These are phyloP conservation scores for Lepetodrilus schrolli DNA, from an alignment of 2,888 invertebrate genomes.

Conservation along the genomic window DNA sequence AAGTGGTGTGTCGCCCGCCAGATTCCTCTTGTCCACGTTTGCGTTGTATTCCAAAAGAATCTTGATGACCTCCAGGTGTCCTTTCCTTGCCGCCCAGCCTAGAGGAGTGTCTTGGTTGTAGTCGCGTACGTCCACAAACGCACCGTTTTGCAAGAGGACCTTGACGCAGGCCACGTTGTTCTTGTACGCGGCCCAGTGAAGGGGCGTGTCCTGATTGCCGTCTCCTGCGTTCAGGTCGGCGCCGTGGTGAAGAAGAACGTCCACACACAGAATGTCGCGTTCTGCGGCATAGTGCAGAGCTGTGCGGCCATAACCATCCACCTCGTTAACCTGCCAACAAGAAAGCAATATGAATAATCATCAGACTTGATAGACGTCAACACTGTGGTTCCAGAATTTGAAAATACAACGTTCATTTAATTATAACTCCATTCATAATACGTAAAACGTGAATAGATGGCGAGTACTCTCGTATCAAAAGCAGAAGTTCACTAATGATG, in stretches of 20 bases:
- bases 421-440: too few relatives aligned
- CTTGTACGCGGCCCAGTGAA: constrained; percentile 75
- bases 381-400: too few relatives aligned
- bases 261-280: constrained; percentile 63
- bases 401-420: too few relatives aligned
- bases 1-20: constrained; percentile 64
- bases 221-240: constrained; percentile 67
- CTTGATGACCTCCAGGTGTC: constrained; percentile 65
- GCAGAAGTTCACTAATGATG: too few relatives aligned
- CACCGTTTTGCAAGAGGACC: constrained; percentile 66
- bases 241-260: constrained; percentile 65
- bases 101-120: constrained; percentile 71
- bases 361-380: too few relatives aligned
- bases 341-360: too few relatives aligned
- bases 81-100: constrained; percentile 72
- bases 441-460: too few relatives aligned
- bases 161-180: constrained; percentile 66
- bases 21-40: constrained; percentile 59
- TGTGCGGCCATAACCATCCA: constrained; percentile 71
- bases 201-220: constrained; percentile 69
- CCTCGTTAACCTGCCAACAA: constrained; percentile 67
- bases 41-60: constrained; percentile 73
- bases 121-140: constrained; percentile 67
- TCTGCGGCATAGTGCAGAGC: constrained; percentile 75
- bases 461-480: too few relatives aligned